Conservation (phyloP, 2,113 vertebrate genomes). For the Daboia siamensis region DNA sequence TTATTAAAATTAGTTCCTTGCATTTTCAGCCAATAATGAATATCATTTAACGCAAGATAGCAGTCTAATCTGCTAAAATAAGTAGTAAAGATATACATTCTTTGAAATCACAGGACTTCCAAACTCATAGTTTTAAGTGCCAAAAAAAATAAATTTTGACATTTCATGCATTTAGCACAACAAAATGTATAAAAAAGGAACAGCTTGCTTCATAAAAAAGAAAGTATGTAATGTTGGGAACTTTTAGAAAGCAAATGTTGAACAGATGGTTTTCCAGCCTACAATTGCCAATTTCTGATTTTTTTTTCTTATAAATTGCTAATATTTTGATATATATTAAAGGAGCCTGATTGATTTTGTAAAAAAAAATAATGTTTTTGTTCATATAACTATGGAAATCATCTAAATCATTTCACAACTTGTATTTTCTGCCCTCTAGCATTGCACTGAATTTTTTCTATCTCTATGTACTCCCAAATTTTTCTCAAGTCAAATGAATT, state of each 20-base stretch:
- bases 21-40: not conserved
- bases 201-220: conserved; percentile 55
- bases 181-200: conserved; percentile 14
- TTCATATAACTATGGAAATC: not conserved
- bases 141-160: conserved; percentile 25
- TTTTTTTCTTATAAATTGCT: conserved; percentile 48
- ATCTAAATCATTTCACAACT: not conserved
- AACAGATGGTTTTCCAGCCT: conserved; percentile 62
- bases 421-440: not conserved
- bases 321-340: conserved; percentile 26
- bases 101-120: not conserved
- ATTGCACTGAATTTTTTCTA: not conserved
- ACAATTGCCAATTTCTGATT: conserved; percentile 46
- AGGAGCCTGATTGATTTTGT: conserved; percentile 22
- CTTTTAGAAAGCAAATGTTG: conserved; percentile 52
- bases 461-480: not conserved
- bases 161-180: conserved; percentile 49
- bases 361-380: not conserved
- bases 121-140: not conserved
- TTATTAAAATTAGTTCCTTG: not conserved
- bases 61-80: not conserved
- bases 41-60: not conserved
- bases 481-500: not conserved
- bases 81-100: not conserved
- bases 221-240: conserved; percentile 50